These are phyloP conservation scores for Chamaetylas fuelleborni DNA, from an alignment of 2,113 vertebrate genomes.

Conservation along the genomic window DNA sequence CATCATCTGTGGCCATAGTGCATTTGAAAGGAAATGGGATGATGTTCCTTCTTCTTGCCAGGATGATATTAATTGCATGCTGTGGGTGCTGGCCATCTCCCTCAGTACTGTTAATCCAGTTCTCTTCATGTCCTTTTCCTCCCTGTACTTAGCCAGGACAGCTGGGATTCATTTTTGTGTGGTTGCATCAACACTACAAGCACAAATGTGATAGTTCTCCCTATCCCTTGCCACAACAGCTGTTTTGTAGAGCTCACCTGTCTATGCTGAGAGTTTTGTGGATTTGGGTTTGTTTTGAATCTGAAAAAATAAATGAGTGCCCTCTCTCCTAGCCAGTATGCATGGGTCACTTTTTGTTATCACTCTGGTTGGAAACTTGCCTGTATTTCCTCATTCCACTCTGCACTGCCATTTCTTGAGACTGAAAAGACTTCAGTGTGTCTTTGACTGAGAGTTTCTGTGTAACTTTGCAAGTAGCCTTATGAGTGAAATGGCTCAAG, in stretches of 20 bases:
- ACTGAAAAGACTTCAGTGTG: neutral
- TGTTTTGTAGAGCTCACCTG: neutral
- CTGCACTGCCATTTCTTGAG: neutral
- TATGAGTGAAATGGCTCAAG: neutral
- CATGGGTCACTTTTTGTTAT: neutral
- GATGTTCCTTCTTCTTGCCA: neutral
- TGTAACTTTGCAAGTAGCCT: neutral
- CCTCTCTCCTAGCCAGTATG: neutral
- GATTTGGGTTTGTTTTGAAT: neutral
- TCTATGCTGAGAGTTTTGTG: neutral
- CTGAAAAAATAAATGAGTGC: neutral
- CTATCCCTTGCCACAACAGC: neutral
- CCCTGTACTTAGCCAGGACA: neutral
- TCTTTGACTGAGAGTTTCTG: neutral
- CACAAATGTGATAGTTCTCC: neutral
- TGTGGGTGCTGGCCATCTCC: neutral
- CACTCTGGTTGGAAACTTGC: neutral
- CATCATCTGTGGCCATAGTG: neutral
- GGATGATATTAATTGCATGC: neutral
- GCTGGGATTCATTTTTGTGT: neutral
- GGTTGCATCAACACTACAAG: neutral
- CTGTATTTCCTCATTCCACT: neutral
- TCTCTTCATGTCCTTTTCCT: neutral
- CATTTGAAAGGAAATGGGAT: neutral
- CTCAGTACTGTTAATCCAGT: neutral